Conservation (phyloP, 2,113 vertebrate species). For the Mirza zaza region DNA sequence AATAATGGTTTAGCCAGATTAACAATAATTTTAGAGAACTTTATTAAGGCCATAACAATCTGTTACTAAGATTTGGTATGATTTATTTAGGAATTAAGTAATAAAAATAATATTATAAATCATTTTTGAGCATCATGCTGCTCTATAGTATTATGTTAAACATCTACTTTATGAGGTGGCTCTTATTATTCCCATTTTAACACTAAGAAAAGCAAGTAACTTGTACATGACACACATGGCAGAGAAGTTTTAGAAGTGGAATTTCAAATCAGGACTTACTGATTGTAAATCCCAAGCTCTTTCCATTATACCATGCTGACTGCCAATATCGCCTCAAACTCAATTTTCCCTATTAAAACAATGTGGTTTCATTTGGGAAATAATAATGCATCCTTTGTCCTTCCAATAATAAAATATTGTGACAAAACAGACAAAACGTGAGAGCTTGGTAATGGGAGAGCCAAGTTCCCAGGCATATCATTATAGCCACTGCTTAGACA, state of each 20-base stretch:
- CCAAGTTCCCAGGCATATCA: neutral
- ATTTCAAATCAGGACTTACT: neutral
- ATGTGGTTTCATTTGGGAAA: neutral
- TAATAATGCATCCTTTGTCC: neutral
- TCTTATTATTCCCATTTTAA: neutral
- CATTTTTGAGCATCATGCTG: neutral
- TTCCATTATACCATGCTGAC: neutral
- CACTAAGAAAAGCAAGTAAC: neutral
- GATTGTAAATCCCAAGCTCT: neutral
- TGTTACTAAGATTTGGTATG: neutral
- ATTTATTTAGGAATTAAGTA: neutral
- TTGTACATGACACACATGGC: neutral
- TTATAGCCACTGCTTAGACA: neutral
- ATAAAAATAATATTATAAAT: neutral
- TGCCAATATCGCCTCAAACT: neutral
- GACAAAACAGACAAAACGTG: neutral
- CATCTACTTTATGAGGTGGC: neutral
- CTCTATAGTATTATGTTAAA: neutral
- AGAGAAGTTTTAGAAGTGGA: neutral
- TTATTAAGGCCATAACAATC: neutral
- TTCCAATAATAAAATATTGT: neutral
- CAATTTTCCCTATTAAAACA: neutral
- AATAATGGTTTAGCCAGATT: neutral
- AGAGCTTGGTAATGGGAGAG: neutral
- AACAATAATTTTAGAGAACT: neutral